A percentile compares a stretch with the other conserved stretches of the same genome.
Evolutionary conservation across 2,113 vertebrate species (phyloP).

Genomic region (Plecturocebus donacophilus): DNA sequence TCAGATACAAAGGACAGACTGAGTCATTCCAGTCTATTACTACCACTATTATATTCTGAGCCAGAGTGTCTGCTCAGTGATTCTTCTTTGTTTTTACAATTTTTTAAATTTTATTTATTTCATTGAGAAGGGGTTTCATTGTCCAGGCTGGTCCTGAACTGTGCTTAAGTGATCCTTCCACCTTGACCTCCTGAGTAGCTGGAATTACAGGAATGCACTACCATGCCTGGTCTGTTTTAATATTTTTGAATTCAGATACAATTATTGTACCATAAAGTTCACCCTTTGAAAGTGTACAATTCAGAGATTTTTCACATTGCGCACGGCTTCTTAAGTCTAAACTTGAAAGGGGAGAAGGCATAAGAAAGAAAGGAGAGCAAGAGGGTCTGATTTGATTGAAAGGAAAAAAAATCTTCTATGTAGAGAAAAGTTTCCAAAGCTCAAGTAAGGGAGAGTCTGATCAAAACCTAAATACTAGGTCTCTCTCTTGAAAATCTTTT

Average conservation of each 20-base stretch:
- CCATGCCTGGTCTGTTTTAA: not conserved
- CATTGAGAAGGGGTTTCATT: not conserved
- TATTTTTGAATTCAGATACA: not conserved
- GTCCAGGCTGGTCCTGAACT: not conserved
- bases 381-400: not conserved
- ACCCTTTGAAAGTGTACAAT: not conserved
- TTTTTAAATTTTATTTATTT: not conserved
- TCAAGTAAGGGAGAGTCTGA: not conserved
- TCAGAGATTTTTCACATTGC: not conserved
- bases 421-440: slow-evolving; percentile 19
- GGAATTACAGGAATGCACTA: not conserved
- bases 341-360: not conserved
- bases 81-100: not conserved
- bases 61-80: not conserved
- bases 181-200: not conserved
- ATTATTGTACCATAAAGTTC: not conserved
- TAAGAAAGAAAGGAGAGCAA: not conserved
- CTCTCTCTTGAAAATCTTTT: not conserved
- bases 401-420: not conserved
- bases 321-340: not conserved
- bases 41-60: not conserved
- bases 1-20: slow-evolving; percentile 53
- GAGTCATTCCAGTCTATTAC: not conserved
- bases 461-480: not conserved
- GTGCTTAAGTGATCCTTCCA: not conserved